Conservation (phyloP, 1,140 invertebrate genomes). For the Heliconius melpomene region DNA sequence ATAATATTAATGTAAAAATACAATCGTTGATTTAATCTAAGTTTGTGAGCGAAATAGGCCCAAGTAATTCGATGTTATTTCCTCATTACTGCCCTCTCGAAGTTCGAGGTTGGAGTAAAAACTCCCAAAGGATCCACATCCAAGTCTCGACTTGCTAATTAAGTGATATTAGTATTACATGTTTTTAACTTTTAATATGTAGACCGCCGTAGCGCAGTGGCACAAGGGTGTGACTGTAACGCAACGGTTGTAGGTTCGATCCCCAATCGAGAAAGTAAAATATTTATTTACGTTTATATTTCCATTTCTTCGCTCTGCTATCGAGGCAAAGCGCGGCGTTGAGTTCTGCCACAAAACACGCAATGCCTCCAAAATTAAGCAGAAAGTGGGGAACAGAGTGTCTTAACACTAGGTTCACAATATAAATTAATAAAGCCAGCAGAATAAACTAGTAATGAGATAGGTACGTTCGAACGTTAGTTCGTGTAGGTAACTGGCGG, state of each 20-base stretch:
- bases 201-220: neutral
- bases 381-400: too few species aligned
- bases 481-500: conserved; percentile 21
- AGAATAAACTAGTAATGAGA: neutral
- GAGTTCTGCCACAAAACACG: too few species aligned
- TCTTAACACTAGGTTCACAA: too few species aligned
- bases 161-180: conserved; percentile 27
- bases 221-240: too few species aligned
- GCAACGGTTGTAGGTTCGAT: too few species aligned
- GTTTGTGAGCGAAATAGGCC: conserved; percentile 58
- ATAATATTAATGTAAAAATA: conserved; percentile 25
- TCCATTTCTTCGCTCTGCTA: too few species aligned
- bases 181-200: neutral
- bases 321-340: too few species aligned
- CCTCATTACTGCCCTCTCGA: conserved; percentile 65
- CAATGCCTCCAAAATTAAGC: too few species aligned
- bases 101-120: conserved; percentile 69
- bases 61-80: conserved; percentile 68
- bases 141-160: conserved; percentile 38
- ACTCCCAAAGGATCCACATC: conserved; percentile 62
- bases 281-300: too few species aligned
- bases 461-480: conserved; percentile 20
- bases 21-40: conserved; percentile 72
- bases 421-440: neutral
- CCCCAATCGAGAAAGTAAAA: too few species aligned